phyloP scores from a whole-genome alignment of 2,888 invertebrate species.

The Patella caerulea region DNA sequence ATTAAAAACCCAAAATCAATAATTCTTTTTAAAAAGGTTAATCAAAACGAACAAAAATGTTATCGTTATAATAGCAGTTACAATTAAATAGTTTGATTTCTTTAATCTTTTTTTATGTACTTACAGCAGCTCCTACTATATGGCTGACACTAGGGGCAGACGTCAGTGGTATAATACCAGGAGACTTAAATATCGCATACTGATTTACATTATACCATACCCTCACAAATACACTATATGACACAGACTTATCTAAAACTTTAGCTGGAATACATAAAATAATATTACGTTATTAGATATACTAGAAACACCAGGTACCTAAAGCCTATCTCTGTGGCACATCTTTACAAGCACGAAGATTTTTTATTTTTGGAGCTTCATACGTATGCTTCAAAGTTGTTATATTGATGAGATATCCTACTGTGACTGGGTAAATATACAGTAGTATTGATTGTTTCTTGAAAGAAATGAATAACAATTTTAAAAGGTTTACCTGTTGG shows the following conservation, averaged over 20 bases:
- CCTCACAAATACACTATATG: slow-evolving; percentile 34
- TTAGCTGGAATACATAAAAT: not conserved
- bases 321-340: too few relatives aligned
- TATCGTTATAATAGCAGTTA: too few relatives aligned
- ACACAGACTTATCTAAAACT: slow-evolving; percentile 18
- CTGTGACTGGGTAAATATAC: too few relatives aligned
- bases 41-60: too few relatives aligned
- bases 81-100: too few relatives aligned
- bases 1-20: not conserved
- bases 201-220: slow-evolving; percentile 32
- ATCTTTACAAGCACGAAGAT: too few relatives aligned
- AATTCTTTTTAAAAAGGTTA: not conserved
- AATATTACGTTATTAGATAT: too few relatives aligned
- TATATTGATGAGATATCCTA: too few relatives aligned
- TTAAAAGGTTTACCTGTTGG: not conserved
- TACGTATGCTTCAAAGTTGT: too few relatives aligned
- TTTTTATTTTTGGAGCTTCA: too few relatives aligned
- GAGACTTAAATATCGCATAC: slow-evolving; percentile 36
- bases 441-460: too few relatives aligned
- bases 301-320: too few relatives aligned
- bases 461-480: not conserved
- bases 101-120: not conserved
- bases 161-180: slow-evolving; percentile 31
- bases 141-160: slow-evolving; percentile 19
- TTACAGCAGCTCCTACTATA: slow-evolving; percentile 16